Conservation (phyloP, 2,888 invertebrate genomes). For the Sepioteuthis lessoniana region DNA sequence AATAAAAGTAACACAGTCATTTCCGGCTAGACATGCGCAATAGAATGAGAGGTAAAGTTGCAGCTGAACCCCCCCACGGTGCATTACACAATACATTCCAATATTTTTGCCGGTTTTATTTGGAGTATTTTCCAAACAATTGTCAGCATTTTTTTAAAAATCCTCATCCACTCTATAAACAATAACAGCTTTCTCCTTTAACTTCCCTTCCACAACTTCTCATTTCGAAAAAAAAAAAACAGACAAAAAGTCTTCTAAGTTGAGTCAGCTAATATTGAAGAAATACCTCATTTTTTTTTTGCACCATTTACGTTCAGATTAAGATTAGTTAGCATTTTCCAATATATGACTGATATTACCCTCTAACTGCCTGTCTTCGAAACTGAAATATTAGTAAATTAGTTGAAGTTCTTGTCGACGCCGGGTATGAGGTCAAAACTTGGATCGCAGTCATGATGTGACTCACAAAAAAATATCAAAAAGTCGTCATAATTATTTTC, state of each 20-base stretch:
- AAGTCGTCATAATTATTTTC: too few relatives aligned
- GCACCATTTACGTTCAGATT: background rate
- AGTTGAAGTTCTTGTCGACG: too few relatives aligned
- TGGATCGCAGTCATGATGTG: too few relatives aligned
- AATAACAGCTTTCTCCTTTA: background rate
- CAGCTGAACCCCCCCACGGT: background rate
- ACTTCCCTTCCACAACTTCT: background rate
- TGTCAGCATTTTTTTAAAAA: background rate
- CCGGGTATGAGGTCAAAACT: too few relatives aligned
- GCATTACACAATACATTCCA: constrained; percentile 13
- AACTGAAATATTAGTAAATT: too few relatives aligned
- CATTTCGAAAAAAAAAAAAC: background rate
- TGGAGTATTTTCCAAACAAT: background rate
- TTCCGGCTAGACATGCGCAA: constrained; percentile 6
- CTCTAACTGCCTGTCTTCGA: too few relatives aligned
- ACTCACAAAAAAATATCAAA: too few relatives aligned
- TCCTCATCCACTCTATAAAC: background rate
- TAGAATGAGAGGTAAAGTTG: background rate
- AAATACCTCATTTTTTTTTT: background rate
- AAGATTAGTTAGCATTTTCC: background rate
- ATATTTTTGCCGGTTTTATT: constrained; percentile 8
- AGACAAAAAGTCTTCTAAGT: background rate
- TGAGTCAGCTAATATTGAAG: background rate
- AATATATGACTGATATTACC: background rate
- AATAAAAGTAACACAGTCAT: constrained; percentile 23